These are phyloP conservation scores for Pollachius pollachius DNA, from an alignment of 2,113 vertebrate species.

Conservation along the genomic window DNA sequence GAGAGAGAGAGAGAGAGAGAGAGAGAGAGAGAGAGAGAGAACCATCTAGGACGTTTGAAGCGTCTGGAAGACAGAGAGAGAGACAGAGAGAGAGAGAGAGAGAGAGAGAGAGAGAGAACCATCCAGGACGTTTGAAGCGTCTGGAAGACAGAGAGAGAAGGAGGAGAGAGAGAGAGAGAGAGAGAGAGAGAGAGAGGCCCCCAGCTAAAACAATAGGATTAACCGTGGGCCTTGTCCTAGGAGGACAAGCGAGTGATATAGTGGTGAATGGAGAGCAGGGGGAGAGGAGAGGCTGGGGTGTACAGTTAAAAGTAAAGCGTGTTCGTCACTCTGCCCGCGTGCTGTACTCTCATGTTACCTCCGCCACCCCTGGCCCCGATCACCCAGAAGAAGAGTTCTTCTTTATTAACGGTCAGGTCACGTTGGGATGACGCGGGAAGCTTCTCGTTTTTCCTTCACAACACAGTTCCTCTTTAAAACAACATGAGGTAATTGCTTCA, in stretches of 20 bases:
- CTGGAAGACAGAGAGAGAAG: not conserved
- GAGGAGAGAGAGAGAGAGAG: not conserved
- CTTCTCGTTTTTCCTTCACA: too few species aligned
- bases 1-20: not conserved
- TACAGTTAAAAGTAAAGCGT: conserved; percentile 29
- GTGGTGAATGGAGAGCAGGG: conserved; percentile 30
- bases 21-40: not conserved
- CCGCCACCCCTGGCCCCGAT: conserved; percentile 14
- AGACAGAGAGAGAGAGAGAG: not conserved
- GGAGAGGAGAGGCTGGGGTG: conserved; percentile 36
- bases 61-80: too few species aligned
- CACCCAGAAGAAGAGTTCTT: too few species aligned
- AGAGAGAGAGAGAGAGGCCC: not conserved
- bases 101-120: not conserved
- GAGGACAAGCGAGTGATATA: conserved; percentile 24
- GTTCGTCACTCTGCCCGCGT: too few species aligned
- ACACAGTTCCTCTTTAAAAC: too few species aligned
- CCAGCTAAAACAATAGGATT: conserved; percentile 7
- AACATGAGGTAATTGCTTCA: too few species aligned
- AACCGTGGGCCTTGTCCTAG: conserved; percentile 24
- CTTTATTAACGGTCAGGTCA: too few species aligned
- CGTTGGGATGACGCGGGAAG: too few species aligned
- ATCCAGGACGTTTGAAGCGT: not conserved
- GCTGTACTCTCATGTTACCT: conserved; percentile 40
- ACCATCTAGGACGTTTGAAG: too few species aligned